These are phyloP conservation scores for Epistrophe grossulariae DNA, from an alignment of 2,888 invertebrate genomes.

Conservation along the genomic window DNA sequence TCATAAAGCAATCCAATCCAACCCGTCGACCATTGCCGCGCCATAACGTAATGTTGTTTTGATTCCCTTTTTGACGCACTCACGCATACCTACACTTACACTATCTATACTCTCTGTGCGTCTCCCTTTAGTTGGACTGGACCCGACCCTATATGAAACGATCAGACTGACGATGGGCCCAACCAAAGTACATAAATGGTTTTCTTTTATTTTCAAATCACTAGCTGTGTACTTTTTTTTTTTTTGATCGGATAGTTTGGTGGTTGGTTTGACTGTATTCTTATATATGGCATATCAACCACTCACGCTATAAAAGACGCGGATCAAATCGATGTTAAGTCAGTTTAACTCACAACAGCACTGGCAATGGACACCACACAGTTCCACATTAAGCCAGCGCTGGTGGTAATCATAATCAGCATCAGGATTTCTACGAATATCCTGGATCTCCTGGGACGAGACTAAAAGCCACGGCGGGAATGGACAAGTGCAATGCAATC, in stretches of 20 bases:
- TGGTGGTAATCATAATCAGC: constrained; percentile 43
- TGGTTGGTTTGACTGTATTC: constrained; percentile 8
- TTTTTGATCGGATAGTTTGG: constrained; percentile 23
- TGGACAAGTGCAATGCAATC: constrained; percentile 71
- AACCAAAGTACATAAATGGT: background rate
- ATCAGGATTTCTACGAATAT: constrained; percentile 50
- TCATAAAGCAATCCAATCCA: constrained; percentile 56
- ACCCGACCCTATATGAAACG: constrained; percentile 5
- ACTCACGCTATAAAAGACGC: constrained; percentile 74
- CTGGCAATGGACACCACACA: constrained; percentile 66
- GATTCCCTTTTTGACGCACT: constrained; percentile 63
- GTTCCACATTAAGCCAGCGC: constrained; percentile 34
- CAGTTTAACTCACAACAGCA: constrained; percentile 74
- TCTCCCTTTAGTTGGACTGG: constrained; percentile 17
- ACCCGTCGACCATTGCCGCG: constrained; percentile 10
- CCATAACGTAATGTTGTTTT: constrained; percentile 52
- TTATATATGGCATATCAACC: background rate
- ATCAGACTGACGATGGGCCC: constrained; percentile 13
- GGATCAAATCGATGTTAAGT: constrained; percentile 68
- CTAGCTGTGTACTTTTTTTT: constrained; percentile 30
- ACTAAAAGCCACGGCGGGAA: constrained; percentile 71
- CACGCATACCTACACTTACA: constrained; percentile 33
- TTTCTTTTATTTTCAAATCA: constrained; percentile 30
- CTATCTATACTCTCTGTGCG: background rate
- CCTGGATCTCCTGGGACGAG: constrained; percentile 70